Conservation (phyloP, 2,797 vertebrate species). For the Taenioides sp. region DNA sequence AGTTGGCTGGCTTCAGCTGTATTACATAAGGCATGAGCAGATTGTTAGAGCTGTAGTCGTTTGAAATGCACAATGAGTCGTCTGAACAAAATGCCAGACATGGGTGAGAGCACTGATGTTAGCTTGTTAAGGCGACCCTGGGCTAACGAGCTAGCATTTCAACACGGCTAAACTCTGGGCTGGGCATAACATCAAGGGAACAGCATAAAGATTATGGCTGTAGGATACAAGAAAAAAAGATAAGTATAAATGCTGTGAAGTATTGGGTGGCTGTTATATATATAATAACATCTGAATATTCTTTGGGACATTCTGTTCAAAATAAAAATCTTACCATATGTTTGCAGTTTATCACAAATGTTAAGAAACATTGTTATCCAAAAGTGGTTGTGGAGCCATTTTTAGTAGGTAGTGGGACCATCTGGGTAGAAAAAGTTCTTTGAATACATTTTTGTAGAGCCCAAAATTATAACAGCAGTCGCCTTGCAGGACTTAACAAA, state of each 20-base stretch:
- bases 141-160: constrained; percentile 1
- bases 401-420: no score
- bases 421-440: no score
- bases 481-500: no score
- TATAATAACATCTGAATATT: no score
- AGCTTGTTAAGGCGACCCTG: not conserved
- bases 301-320: no score
- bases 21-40: not conserved
- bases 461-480: no score
- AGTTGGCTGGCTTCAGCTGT: not conserved
- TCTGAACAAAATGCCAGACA: constrained; percentile 7
- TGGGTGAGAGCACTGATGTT: not conserved
- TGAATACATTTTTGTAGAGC: no score
- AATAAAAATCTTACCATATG: no score
- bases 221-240: not conserved
- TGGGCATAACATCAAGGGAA: not conserved
- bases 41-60: not conserved
- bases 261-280: not conserved
- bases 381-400: no score
- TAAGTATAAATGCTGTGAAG: not conserved
- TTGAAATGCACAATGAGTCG: constrained; percentile 3
- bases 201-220: not conserved
- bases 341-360: no score
- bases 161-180: not conserved
- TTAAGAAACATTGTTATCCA: no score